Evolutionary conservation across 2,113 vertebrate species (phyloP).

Genomic region (Anguilla japonica): DNA sequence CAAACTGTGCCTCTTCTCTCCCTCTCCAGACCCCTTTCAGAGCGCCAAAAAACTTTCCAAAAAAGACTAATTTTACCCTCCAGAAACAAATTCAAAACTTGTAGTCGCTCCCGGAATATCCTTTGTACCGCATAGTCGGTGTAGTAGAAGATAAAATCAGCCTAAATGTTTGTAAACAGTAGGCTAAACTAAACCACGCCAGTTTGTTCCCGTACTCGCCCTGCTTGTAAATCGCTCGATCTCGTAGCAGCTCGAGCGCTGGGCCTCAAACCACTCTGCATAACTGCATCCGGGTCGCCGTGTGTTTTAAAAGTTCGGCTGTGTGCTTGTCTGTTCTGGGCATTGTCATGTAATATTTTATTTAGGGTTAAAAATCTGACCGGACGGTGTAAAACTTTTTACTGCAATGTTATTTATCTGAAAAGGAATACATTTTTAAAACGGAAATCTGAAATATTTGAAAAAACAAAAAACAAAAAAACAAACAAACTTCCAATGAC

Average conservation of each 20-base stretch:
- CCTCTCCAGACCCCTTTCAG: constrained; percentile 11
- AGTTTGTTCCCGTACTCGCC: background rate
- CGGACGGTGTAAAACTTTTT: background rate
- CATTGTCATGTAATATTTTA: background rate
- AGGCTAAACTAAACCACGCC: background rate
- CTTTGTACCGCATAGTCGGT: background rate
- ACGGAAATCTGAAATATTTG: background rate
- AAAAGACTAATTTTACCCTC: background rate
- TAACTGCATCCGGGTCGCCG: constrained; percentile 38
- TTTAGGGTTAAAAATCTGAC: background rate
- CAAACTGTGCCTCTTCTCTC: constrained; percentile 18
- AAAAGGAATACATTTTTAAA: background rate
- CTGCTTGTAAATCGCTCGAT: constrained; percentile 27
- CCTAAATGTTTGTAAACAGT: constrained; percentile 27
- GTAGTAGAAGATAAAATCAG: background rate
- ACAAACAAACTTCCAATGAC: background rate
- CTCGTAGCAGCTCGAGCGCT: constrained; percentile 13
- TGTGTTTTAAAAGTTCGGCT: constrained; percentile 3
- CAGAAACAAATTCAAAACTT: constrained; percentile 4
- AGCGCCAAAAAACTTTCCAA: constrained; percentile 37
- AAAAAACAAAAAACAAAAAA: background rate
- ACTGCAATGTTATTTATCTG: background rate
- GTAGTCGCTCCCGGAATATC: background rate
- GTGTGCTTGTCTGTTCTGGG: background rate
- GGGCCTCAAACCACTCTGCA: constrained; percentile 32